Conservation (phyloP, 2,888 invertebrate species). For the Agrotis ipsilon region DNA sequence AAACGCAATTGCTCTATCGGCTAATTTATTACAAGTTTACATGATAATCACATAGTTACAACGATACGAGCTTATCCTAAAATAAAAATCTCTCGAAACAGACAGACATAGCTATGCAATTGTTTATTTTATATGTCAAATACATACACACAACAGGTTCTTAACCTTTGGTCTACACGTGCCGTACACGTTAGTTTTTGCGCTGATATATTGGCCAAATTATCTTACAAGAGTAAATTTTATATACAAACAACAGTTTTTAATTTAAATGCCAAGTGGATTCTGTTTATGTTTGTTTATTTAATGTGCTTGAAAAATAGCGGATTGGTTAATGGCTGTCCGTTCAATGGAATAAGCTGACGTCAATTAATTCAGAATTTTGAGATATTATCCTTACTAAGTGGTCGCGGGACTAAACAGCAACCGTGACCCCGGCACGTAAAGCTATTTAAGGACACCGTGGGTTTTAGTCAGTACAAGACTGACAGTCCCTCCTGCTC, state of each 20-base stretch:
- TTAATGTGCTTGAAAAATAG: neutral
- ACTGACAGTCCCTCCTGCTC: too few species aligned
- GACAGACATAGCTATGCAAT: constrained; percentile 1
- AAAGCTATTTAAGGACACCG: too few species aligned
- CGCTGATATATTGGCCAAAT: constrained; percentile 1
- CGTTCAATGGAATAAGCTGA: neutral
- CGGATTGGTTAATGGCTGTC: too few species aligned
- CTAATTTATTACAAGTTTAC: neutral
- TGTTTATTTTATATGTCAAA: constrained; percentile 19
- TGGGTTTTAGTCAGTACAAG: too few species aligned
- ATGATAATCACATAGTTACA: neutral
- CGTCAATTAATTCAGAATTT: neutral
- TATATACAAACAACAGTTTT: neutral
- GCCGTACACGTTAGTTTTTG: constrained; percentile 22
- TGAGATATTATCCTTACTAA: too few species aligned
- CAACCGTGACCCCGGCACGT: too few species aligned
- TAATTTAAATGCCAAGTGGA: neutral
- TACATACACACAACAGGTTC: constrained; percentile 16
- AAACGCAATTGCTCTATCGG: neutral
- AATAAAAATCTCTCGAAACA: constrained; percentile 15
- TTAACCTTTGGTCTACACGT: constrained; percentile 29
- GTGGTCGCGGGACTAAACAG: too few species aligned
- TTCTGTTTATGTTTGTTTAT: neutral
- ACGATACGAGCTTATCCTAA: constrained; percentile 3
- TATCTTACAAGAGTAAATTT: constrained; percentile 1